Conservation (phyloP, 2,113 vertebrate species). For the Dicerorhinus sumatrensis region DNA sequence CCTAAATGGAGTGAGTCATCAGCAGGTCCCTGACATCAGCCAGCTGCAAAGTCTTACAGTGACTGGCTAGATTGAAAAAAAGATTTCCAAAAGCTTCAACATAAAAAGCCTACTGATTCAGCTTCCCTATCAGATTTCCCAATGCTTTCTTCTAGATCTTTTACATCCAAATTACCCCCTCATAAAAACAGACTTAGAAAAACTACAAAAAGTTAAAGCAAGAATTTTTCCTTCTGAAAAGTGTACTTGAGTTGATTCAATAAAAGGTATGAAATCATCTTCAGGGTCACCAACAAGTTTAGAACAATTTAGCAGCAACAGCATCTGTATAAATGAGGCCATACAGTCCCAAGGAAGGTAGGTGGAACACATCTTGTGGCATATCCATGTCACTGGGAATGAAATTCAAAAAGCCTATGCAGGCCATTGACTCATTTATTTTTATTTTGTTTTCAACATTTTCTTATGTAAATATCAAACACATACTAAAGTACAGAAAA, state of each 20-base stretch:
- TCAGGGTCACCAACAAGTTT: background rate
- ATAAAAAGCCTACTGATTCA: constrained; percentile 49
- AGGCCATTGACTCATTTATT: background rate
- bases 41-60: constrained; percentile 62
- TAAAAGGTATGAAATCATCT: constrained; percentile 54
- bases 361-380: background rate
- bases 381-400: background rate
- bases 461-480: constrained; percentile 53
- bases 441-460: constrained; percentile 39
- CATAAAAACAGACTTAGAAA: constrained; percentile 63
- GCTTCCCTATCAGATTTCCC: constrained; percentile 55
- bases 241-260: background rate
- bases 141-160: constrained; percentile 37
- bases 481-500: constrained; percentile 45
- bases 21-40: constrained; percentile 43
- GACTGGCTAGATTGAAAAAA: constrained; percentile 41
- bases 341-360: background rate
- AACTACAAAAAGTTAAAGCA: constrained; percentile 54
- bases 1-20: constrained; percentile 29
- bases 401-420: background rate
- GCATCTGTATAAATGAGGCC: constrained; percentile 12
- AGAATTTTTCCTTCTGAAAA: background rate
- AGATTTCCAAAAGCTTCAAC: constrained; percentile 61
- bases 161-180: constrained; percentile 58
- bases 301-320: background rate